These are phyloP conservation scores for Philopotamus ludificatus DNA, from an alignment of 1,140 invertebrate genomes.

Conservation along the genomic window DNA sequence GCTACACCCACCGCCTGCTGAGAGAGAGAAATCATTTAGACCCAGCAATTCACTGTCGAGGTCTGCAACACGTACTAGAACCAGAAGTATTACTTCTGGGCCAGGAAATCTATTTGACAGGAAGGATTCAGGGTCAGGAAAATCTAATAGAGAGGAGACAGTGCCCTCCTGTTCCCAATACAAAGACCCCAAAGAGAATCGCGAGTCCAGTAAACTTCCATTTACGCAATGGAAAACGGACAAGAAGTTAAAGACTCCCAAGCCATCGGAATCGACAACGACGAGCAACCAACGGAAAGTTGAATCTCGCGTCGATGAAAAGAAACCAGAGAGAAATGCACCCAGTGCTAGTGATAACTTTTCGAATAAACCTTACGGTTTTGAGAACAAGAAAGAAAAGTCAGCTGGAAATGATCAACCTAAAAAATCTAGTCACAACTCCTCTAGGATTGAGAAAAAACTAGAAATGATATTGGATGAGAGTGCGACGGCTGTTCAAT, in stretches of 20 bases:
- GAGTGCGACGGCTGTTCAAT: no score
- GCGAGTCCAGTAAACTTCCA: constrained; percentile 60
- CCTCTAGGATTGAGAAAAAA: no score
- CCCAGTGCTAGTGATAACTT: no score
- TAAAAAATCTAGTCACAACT: constrained; percentile 9
- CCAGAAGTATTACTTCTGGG: constrained; percentile 63
- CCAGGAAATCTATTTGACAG: constrained; percentile 62
- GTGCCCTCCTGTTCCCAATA: constrained; percentile 27
- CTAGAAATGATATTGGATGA: no score
- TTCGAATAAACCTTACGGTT: constrained; percentile 5
- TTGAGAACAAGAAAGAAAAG: constrained; percentile 9
- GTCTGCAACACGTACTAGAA: constrained; percentile 59
- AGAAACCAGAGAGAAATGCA: not conserved
- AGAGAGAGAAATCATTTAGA: constrained; percentile 71
- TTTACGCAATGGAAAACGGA: constrained; percentile 70
- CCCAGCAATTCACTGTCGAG: constrained; percentile 50
- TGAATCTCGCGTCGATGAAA: no score
- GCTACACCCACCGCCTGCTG: constrained; percentile 69
- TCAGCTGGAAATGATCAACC: constrained; percentile 18
- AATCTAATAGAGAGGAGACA: constrained; percentile 56
- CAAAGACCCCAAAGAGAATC: constrained; percentile 57
- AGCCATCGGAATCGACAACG: constrained; percentile 9
- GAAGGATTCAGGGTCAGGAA: constrained; percentile 60
- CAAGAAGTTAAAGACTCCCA: constrained; percentile 58
- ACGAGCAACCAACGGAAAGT: not conserved